Conservation (phyloP, 2,888 invertebrate species). For the Girardia tigrina region DNA sequence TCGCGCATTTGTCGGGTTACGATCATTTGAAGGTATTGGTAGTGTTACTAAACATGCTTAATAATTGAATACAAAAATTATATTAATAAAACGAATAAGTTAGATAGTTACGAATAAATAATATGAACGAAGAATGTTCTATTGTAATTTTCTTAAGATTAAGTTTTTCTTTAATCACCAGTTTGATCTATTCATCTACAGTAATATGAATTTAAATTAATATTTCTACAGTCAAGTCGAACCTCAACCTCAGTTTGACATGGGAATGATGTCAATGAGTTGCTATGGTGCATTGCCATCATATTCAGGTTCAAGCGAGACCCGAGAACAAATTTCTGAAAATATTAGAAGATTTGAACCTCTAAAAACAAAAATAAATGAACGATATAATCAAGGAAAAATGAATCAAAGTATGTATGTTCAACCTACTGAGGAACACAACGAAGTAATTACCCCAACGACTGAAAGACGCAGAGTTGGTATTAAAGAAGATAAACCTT, state of each 20-base stretch:
- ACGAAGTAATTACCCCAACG: neutral
- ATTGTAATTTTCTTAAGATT: no score
- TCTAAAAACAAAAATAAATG: neutral
- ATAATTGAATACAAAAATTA: no score
- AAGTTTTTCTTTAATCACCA: no score
- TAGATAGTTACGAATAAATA: no score
- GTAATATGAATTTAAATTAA: no score
- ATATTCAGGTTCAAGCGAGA: neutral
- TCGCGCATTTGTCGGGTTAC: no score
- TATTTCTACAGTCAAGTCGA: neutral
- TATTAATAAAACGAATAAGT: no score
- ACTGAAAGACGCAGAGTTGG: neutral
- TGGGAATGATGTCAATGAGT: constrained; percentile 38
- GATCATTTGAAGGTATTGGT: no score
- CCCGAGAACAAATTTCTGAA: constrained; percentile 2
- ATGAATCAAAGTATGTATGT: neutral
- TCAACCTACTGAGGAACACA: neutral
- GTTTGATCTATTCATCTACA: no score
- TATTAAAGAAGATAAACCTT: neutral
- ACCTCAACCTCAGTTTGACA: neutral
- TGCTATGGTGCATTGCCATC: constrained; percentile 38
- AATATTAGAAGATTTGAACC: constrained; percentile 17
- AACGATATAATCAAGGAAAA: neutral
- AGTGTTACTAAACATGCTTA: no score
- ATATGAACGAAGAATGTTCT: no score